Percentiles rank a stretch among this genome's conserved stretches.
Conservation (phyloP, 2,113 vertebrate species). For the Perca fluviatilis region DNA sequence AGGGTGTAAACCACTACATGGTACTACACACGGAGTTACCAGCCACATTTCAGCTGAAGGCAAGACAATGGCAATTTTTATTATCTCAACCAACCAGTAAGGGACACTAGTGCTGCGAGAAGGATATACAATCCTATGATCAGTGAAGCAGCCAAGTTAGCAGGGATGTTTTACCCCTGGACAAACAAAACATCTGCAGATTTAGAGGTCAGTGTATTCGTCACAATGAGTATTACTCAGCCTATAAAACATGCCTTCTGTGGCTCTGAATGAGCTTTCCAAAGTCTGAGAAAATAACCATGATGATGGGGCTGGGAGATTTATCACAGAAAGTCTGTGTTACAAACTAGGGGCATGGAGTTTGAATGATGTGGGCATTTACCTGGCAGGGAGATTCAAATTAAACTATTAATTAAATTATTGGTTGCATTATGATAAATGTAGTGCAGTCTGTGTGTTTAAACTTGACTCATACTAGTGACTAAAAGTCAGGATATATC, state of each 20-base stretch:
- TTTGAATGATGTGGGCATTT: background rate
- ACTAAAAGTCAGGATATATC: background rate
- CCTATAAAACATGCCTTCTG: background rate
- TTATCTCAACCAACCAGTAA: background rate
- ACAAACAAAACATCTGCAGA: background rate
- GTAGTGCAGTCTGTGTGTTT: background rate
- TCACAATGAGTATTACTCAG: background rate
- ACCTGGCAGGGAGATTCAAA: background rate
- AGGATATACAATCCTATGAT: background rate
- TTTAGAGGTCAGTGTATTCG: slow-evolving; percentile 16
- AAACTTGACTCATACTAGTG: background rate
- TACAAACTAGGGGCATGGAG: too few relatives aligned
- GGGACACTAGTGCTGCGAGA: background rate
- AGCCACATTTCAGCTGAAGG: background rate
- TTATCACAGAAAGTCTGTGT: background rate
- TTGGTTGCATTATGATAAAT: background rate
- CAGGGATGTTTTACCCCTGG: slow-evolving; percentile 8
- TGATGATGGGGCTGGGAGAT: background rate
- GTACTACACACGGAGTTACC: background rate
- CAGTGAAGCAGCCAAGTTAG: background rate
- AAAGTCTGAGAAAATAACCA: background rate
- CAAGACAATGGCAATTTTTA: background rate
- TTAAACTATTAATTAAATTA: too few relatives aligned
- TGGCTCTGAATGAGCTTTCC: background rate
- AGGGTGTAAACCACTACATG: background rate